Base-by-base conservation (phyloP, 1,140 invertebrate species). In the Hyphantria cunea region DNA sequence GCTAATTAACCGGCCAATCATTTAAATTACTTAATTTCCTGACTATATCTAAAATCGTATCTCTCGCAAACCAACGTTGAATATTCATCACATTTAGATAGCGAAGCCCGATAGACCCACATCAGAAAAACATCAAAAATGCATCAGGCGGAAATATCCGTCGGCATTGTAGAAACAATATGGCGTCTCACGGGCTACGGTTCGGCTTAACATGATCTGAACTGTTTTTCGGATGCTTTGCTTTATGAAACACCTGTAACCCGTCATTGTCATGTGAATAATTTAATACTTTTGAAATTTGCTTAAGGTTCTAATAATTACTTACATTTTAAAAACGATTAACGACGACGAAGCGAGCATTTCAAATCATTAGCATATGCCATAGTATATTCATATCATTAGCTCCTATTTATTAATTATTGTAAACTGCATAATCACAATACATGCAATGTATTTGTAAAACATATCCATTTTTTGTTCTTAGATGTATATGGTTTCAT, bases 121-220 rank as follows among this genome's bases (percentile, higher is more conserved):
- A 90, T 90, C 88, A 90, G 88, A 90, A 90, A 90, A 89, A 90
- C 88, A 90, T 90, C 88, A 90, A 90, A 90, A 90, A 90, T 90
- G 88, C 88, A 90, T 90, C 88, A 90, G 84, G 86, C 88, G 88
- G 88, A 90, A 90, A 88, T 83, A 86, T 88, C 76, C 76, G 75
- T 81, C 81, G 76, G 89, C 81, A 83, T 86, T 89, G 83, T 90
- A 77, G 70, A 73, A 82, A 72, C 78, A 84, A 86, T 90, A 87
- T 89, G 83, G 78, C 79, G 66, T 70, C 69, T 71, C 48, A 49
- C 61, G 51, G 52, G 45, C 52, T 45, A 42, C 13, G 34, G 41
- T 37, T n/a, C 45, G 32, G 68, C 64, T 79, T 68, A 77, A 67
- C 64, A 71, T 78, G 72, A 80, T 76, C 68, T 76, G 72, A 64